A percentile compares a stretch with the other conserved stretches of the same genome.
Conservation (phyloP, 2,113 vertebrate genomes). For the Ia io region DNA sequence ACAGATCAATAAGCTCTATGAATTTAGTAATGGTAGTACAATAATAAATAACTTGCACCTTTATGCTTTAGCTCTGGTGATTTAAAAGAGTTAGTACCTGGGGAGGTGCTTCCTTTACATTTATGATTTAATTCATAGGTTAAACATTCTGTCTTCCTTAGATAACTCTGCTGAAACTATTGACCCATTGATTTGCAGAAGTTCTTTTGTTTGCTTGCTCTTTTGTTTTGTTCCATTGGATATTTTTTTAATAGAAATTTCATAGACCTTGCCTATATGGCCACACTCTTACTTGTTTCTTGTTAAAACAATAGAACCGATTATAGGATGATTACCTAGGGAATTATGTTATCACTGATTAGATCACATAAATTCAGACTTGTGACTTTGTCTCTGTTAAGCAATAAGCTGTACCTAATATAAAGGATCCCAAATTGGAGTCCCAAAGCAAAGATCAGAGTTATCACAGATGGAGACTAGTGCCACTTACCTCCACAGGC, state of each 20-base stretch:
- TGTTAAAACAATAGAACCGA: neutral
- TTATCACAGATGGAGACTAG: neutral
- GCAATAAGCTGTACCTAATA: neutral
- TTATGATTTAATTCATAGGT: neutral
- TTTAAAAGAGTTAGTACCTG: neutral
- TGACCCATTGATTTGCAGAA: neutral
- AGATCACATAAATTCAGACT: neutral
- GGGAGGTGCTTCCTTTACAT: neutral
- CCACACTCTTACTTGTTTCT: neutral
- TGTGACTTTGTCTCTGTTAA: neutral
- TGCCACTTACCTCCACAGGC: neutral
- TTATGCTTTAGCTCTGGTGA: neutral
- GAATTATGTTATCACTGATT: neutral
- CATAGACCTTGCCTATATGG: neutral
- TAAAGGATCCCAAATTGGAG: neutral
- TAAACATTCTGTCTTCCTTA: neutral
- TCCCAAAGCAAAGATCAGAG: neutral
- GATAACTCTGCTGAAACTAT: neutral
- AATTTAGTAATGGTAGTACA: neutral
- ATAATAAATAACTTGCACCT: neutral
- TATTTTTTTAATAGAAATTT: conserved; percentile 18
- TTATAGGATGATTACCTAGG: neutral
- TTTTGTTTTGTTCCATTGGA: neutral
- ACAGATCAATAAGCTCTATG: neutral
- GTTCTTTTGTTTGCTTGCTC: neutral